Base-by-base conservation (phyloP, 2,888 invertebrate species). In the Crematogaster levior region DNA sequence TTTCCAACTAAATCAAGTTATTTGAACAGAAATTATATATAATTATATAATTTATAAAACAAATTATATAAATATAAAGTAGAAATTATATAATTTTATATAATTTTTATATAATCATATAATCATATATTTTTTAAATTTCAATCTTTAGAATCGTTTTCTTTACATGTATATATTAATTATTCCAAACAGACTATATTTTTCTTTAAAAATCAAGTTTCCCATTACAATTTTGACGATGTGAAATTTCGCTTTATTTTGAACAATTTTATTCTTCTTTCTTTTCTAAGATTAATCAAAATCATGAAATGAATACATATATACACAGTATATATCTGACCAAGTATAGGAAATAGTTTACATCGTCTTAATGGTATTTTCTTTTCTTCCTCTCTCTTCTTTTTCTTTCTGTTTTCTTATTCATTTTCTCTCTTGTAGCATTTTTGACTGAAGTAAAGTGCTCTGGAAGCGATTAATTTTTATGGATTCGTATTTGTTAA, bases 1-100 rank as follows among this genome's bases (percentile, higher is more conserved):
- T 63, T 63, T 63, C 3, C 24, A 63, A 61, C 18, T 40, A 40
- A 40, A 40, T 30, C 60, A 34, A 60, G 60, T 63, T 63, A 63
- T 40, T 34, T 34, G 5, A 15, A 9, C 24, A 24, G 10, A 53
- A 58, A 30, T 30, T 30, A 30, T 58, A 30, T 18, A 58, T 46
- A n/a, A n/a, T n/a, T n/a, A 46, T 18, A 46, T 12, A 34, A 5
- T 34, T 34, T 34, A 34, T 34, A n/a, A n/a, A n/a, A n/a, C n/a
- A n/a, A n/a, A n/a, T n/a, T n/a, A n/a, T n/a, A n/a, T n/a, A n/a
- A n/a, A n/a, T n/a, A n/a, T n/a, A n/a, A n/a, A n/a, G n/a, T n/a
- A n/a, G n/a, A n/a, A n/a, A n/a, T n/a, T n/a, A n/a, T n/a, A n/a
- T n/a, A n/a, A n/a, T 48, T 48, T 24, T 27, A 56, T 56, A 56